These are phyloP conservation scores for Cardiocondyla obscurior DNA, from an alignment of 1,140 invertebrate species.

Conservation along the genomic window DNA sequence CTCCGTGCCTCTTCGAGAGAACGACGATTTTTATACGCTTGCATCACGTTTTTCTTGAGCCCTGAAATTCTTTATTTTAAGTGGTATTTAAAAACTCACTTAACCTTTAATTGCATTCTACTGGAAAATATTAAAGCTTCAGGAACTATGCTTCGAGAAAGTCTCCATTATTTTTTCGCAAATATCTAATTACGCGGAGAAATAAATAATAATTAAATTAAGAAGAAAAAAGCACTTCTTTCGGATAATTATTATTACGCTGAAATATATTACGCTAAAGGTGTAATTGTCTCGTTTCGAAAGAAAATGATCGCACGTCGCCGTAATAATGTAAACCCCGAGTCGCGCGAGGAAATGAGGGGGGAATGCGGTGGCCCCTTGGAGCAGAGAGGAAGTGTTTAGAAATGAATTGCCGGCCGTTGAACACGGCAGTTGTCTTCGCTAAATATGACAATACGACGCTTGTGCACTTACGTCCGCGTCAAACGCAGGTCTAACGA, in stretches of 20 bases:
- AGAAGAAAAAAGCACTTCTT: background rate
- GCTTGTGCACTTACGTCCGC: slow-evolving; percentile 31
- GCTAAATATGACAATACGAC: slow-evolving; percentile 32
- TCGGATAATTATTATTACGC: background rate
- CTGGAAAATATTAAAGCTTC: too few relatives aligned
- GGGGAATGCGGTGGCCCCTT: background rate
- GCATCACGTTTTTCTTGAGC: background rate
- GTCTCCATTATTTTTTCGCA: background rate
- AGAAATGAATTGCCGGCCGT: background rate
- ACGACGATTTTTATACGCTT: background rate
- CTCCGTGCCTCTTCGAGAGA: background rate
- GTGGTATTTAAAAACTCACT: background rate
- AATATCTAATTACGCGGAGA: background rate
- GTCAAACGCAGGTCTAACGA: slow-evolving; percentile 50
- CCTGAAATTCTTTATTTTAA: background rate
- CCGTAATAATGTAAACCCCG: background rate
- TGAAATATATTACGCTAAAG: too few relatives aligned
- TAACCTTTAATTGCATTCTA: too few relatives aligned
- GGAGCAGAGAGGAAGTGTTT: background rate
- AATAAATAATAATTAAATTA: background rate
- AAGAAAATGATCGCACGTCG: background rate
- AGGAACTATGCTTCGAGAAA: background rate
- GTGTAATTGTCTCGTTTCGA: background rate
- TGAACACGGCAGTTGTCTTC: slow-evolving; percentile 25
- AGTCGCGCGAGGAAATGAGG: background rate